Conservation (phyloP, 92 coral and sea anemone species). For the Phymanthus crucifer region DNA sequence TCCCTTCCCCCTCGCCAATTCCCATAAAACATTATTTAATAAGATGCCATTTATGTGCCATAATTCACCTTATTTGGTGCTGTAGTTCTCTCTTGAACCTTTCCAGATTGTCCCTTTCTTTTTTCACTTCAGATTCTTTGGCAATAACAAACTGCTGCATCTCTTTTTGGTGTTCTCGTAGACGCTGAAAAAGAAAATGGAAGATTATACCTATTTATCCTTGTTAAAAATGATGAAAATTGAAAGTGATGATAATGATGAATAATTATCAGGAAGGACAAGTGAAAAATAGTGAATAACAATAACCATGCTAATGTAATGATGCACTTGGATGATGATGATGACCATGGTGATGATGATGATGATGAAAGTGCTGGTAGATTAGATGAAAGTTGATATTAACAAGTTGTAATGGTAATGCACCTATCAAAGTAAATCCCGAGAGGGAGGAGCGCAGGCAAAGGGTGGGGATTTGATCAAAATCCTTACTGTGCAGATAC, state of each 20-base stretch:
- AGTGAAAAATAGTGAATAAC: neutral
- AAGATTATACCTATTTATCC: neutral
- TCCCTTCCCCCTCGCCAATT: neutral
- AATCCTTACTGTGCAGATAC: too few relatives aligned
- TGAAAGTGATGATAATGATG: neutral
- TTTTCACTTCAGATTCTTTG: slow-evolving; percentile 83
- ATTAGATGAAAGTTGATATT: neutral
- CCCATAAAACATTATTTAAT: neutral
- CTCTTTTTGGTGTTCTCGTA: slow-evolving; percentile 81
- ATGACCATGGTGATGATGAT: neutral
- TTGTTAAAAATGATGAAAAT: neutral
- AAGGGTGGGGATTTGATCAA: too few relatives aligned
- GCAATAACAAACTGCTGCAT: slow-evolving; percentile 73
- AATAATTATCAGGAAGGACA: neutral
- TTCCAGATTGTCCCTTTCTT: slow-evolving; percentile 79
- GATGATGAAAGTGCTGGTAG: neutral
- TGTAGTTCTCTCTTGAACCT: slow-evolving; percentile 80
- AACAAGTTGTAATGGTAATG: neutral
- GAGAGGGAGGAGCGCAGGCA: too few relatives aligned
- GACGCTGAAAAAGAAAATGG: slow-evolving; percentile 42
- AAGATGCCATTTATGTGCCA: neutral
- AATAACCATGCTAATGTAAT: neutral
- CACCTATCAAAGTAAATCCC: too few relatives aligned
- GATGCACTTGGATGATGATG: neutral
- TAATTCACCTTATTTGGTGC: slow-evolving; percentile 67